Evolutionary conservation across 2,888 invertebrate species (phyloP).

Genomic region (Agonopterix heracliana): DNA sequence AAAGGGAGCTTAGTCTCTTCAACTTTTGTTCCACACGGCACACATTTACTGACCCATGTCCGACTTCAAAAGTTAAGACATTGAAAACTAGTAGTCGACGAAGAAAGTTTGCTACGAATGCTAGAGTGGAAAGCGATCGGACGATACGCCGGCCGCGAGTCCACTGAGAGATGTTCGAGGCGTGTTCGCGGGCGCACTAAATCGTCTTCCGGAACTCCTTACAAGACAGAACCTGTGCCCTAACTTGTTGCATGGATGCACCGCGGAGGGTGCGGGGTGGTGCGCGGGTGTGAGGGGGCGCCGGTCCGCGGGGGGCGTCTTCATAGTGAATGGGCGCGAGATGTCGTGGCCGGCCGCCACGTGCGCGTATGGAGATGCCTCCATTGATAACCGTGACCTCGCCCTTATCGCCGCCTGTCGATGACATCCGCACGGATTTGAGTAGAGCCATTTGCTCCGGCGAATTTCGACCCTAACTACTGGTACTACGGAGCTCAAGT

Average conservation of each 20-base stretch:
- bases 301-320: slow-evolving; percentile 44
- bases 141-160: slow-evolving; percentile 1
- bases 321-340: slow-evolving; percentile 75
- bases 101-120: too few relatives aligned
- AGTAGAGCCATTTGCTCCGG: neutral
- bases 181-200: slow-evolving; percentile 26
- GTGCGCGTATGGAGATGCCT: slow-evolving; percentile 72
- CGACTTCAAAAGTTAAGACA: too few relatives aligned
- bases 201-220: slow-evolving; percentile 53
- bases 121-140: too few relatives aligned
- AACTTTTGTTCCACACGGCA: too few relatives aligned
- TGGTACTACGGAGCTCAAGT: neutral
- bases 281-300: slow-evolving; percentile 28
- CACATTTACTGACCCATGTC: too few relatives aligned
- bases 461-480: slow-evolving; percentile 2
- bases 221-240: slow-evolving; percentile 59
- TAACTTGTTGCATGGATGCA: slow-evolving; percentile 76
- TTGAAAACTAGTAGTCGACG: too few relatives aligned
- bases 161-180: slow-evolving; percentile 4
- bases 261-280: slow-evolving; percentile 49
- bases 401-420: slow-evolving; percentile 62
- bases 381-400: slow-evolving; percentile 73
- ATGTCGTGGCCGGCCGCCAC: slow-evolving; percentile 70
- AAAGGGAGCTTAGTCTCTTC: too few relatives aligned
- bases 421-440: slow-evolving; percentile 40